These are phyloP conservation scores for Ptyas mucosa DNA, from an alignment of 2,113 vertebrate genomes.

Conservation along the genomic window DNA sequence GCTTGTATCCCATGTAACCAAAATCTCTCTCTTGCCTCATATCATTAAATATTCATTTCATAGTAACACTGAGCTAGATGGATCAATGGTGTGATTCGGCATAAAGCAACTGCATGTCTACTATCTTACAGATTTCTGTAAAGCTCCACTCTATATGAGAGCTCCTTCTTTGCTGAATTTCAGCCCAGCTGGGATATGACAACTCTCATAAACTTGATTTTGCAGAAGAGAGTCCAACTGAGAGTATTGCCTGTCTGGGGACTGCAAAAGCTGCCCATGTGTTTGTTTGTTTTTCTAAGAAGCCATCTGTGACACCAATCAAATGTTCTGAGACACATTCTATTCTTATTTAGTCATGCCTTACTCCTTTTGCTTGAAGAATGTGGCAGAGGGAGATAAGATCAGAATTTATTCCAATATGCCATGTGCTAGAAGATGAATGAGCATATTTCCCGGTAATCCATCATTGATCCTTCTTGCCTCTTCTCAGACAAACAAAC, in stretches of 20 bases:
- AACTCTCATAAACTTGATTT: slow-evolving; percentile 15
- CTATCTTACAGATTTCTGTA: neutral
- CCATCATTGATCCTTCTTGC: slow-evolving; percentile 13
- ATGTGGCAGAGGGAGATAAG: neutral
- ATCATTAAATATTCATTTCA: neutral
- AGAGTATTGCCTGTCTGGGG: neutral
- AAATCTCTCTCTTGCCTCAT: neutral
- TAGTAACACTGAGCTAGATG: neutral
- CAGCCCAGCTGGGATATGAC: slow-evolving; percentile 18
- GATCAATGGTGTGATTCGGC: neutral
- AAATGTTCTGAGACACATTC: neutral
- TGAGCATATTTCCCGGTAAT: slow-evolving; percentile 28
- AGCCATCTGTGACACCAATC: slow-evolving; percentile 5
- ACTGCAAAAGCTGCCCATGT: neutral
- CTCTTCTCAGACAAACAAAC: neutral
- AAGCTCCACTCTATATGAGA: neutral
- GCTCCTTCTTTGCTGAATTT: neutral
- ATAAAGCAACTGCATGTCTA: neutral
- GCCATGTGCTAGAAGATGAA: slow-evolving; percentile 25
- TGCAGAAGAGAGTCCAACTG: slow-evolving; percentile 1
- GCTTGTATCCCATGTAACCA: neutral
- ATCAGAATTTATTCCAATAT: slow-evolving; percentile 4
- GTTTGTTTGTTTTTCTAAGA: neutral
- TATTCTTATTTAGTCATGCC: slow-evolving; percentile 9
- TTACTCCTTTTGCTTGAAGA: slow-evolving; percentile 1